Conservation (phyloP, 2,888 invertebrate genomes). For the Oscheius sp. region DNA sequence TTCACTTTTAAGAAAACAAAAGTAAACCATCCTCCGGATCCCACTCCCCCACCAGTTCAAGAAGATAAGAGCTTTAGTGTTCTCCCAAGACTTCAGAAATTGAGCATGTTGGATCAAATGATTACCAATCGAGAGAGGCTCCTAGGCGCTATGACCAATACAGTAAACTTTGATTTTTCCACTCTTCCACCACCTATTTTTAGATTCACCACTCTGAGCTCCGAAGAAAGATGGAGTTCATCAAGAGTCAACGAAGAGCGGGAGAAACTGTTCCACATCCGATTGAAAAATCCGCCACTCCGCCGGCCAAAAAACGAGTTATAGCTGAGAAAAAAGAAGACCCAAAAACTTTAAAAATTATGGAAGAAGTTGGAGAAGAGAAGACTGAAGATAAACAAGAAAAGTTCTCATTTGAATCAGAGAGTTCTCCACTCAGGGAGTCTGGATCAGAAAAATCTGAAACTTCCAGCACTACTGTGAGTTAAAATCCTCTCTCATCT, state of each 20-base stretch:
- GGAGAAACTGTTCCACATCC: not conserved
- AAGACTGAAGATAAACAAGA: not conserved
- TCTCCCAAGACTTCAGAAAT: conserved; percentile 7
- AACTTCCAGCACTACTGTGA: not conserved
- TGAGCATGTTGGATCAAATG: conserved; percentile 15
- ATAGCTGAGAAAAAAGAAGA: not conserved
- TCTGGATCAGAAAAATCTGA: not conserved
- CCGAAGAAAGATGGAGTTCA: conserved; percentile 11
- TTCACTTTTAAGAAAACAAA: too few species aligned
- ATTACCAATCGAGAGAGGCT: conserved; percentile 11
- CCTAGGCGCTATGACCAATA: conserved; percentile 2
- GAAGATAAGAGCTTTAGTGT: not conserved
- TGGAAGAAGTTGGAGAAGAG: not conserved
- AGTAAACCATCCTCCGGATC: not conserved
- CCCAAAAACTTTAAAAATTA: not conserved
- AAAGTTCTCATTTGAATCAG: not conserved
- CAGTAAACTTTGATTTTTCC: not conserved
- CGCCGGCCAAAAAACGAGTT: not conserved
- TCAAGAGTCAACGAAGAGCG: not conserved
- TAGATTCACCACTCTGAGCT: conserved; percentile 7
- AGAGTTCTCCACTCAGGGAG: not conserved
- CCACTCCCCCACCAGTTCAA: not conserved
- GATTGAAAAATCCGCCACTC: not conserved
- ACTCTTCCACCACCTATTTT: not conserved
- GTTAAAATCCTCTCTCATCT: not conserved